phyloP scores from a whole-genome alignment of 2,888 invertebrate genomes.

The Sarcophaga subvicina region DNA sequence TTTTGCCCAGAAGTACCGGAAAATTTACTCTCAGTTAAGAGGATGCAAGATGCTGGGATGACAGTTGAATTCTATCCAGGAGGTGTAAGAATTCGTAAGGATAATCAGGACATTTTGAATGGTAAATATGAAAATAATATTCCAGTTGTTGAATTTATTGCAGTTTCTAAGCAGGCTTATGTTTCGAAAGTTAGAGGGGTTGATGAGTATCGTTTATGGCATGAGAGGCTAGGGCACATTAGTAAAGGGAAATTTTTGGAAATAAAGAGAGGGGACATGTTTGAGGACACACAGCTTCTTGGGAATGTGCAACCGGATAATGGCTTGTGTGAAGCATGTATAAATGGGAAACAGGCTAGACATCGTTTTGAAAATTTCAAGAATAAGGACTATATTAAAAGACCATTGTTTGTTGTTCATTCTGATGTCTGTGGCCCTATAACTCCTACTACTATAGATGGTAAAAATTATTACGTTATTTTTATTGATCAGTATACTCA shows the following conservation, averaged over 20 bases:
- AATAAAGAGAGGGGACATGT: constrained; percentile 62
- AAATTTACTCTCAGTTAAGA: constrained; percentile 55
- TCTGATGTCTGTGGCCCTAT: constrained; percentile 73
- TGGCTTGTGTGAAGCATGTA: neutral
- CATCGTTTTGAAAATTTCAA: constrained; percentile 74
- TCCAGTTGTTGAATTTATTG: constrained; percentile 55
- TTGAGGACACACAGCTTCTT: too few species aligned
- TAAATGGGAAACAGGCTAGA: constrained; percentile 64
- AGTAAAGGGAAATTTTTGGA: constrained; percentile 68
- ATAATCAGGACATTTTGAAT: constrained; percentile 62
- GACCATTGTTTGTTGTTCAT: constrained; percentile 73
- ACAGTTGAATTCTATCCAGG: constrained; percentile 64
- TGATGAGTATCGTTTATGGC: constrained; percentile 71
- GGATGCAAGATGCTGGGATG: constrained; percentile 74
- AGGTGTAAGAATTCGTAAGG: constrained; percentile 73
- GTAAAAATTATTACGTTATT: constrained; percentile 76
- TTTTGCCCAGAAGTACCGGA: constrained; percentile 74
- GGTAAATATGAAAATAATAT: constrained; percentile 53
- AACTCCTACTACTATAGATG: constrained; percentile 75
- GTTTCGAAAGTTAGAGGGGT: neutral
- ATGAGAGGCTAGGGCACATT: constrained; percentile 65
- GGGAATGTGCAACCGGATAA: too few species aligned
- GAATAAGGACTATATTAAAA: constrained; percentile 71
- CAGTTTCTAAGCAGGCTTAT: neutral
- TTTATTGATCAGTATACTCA: constrained; percentile 78